These are phyloP conservation scores for Idris sp. DNA, from an alignment of 1,140 invertebrate genomes.

Conservation along the genomic window DNA sequence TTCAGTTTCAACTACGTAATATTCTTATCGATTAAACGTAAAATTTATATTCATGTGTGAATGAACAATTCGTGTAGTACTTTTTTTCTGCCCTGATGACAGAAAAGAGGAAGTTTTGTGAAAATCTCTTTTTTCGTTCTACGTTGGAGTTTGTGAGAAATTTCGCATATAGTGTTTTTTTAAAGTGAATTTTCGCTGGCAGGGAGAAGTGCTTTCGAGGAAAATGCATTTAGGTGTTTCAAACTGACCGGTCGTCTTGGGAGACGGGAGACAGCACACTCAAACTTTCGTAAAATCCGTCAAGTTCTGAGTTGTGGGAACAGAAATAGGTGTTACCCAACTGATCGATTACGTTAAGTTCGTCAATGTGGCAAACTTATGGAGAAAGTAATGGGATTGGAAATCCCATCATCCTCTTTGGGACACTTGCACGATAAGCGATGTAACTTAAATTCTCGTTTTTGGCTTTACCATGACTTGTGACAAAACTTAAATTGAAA, in stretches of 20 bases:
- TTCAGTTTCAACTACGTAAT: constrained; percentile 17
- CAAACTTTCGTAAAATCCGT: constrained; percentile 38
- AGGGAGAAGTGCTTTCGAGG: constrained; percentile 18
- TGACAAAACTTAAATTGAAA: too few species aligned
- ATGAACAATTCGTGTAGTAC: constrained; percentile 17
- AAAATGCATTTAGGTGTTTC: constrained; percentile 47
- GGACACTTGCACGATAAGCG: neutral
- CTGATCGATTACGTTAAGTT: constrained; percentile 43
- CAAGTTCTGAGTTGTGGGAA: constrained; percentile 27
- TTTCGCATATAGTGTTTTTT: constrained; percentile 21
- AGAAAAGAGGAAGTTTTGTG: constrained; percentile 6
- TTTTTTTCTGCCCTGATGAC: constrained; percentile 12
- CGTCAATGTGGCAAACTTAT: constrained; percentile 36
- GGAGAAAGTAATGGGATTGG: constrained; percentile 33
- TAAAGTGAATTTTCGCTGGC: constrained; percentile 48
- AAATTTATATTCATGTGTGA: too few species aligned
- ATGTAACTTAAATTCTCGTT: constrained; percentile 2
- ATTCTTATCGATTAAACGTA: constrained; percentile 25
- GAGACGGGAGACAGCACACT: constrained; percentile 3
- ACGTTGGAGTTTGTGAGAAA: constrained; percentile 6
- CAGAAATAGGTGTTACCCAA: constrained; percentile 46
- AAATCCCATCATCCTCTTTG: constrained; percentile 11
- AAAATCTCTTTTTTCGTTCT: too few species aligned
- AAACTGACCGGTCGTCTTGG: constrained; percentile 51
- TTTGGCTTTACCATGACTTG: neutral